Conservation (phyloP, 2,797 vertebrate genomes). For the Hydrolagus colliei region DNA sequence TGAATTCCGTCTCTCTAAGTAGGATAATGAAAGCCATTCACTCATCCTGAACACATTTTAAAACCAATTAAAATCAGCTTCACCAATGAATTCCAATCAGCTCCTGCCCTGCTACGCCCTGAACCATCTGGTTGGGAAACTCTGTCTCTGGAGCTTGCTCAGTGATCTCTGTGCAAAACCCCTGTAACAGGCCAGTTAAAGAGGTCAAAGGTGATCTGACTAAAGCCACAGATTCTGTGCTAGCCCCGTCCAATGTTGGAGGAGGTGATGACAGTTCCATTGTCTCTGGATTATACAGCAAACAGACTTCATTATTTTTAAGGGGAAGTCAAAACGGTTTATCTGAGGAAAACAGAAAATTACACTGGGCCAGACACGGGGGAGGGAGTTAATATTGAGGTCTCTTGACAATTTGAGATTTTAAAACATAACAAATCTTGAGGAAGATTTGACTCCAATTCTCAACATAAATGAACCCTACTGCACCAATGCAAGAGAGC, state of each 20-base stretch:
- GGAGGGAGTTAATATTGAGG: neutral
- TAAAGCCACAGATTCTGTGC: neutral
- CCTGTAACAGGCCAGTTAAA: neutral
- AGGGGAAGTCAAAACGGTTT: neutral
- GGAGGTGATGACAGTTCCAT: neutral
- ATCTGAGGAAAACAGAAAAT: neutral
- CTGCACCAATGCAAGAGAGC: neutral
- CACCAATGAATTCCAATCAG: neutral
- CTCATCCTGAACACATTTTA: constrained; percentile 6
- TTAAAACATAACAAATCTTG: neutral
- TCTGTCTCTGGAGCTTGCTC: neutral
- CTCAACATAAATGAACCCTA: neutral
- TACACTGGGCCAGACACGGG: neutral
- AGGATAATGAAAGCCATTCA: neutral
- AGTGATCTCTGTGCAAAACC: constrained; percentile 6
- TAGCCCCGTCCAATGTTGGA: neutral
- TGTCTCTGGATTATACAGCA: constrained; percentile 19
- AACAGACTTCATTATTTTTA: neutral
- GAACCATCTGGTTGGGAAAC: neutral
- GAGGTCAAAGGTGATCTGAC: neutral
- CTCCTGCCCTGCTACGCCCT: neutral
- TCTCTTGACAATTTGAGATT: constrained; percentile 2
- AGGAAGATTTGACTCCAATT: neutral
- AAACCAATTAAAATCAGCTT: constrained; percentile 8
- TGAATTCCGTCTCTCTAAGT: neutral